Evolutionary conservation across 2,113 vertebrate species (phyloP).

Genomic region (Deroptyus accipitrinus): DNA sequence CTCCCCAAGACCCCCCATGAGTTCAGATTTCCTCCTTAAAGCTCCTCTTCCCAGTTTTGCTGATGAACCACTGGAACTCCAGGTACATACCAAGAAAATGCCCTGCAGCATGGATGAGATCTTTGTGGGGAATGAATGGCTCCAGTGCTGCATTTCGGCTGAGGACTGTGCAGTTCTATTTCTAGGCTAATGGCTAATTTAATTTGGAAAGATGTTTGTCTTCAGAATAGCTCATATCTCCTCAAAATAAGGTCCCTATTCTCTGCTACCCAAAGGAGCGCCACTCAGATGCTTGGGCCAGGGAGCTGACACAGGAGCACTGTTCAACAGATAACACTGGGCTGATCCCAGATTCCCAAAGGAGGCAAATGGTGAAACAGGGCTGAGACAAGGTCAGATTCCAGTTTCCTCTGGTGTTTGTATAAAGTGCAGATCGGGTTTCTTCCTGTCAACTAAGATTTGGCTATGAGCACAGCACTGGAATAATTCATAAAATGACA

Average conservation of each 20-base stretch:
- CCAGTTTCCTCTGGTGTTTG: constrained; percentile 8
- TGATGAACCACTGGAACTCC: background rate
- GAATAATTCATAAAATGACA: constrained; percentile 34
- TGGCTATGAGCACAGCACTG: background rate
- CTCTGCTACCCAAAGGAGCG: background rate
- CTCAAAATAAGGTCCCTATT: background rate
- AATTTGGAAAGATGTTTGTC: constrained; percentile 3
- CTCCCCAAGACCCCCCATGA: background rate
- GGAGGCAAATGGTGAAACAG: constrained; percentile 2
- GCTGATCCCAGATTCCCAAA: constrained; percentile 1
- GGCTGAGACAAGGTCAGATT: constrained; percentile 20
- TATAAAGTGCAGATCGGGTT: background rate
- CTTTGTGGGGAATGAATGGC: background rate
- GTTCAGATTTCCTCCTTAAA: background rate
- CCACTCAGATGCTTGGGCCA: background rate
- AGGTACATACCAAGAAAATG: background rate
- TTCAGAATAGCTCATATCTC: background rate
- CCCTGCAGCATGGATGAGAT: background rate
- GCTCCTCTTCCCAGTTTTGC: background rate
- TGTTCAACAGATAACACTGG: background rate
- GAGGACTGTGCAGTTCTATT: background rate
- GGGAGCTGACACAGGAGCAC: background rate
- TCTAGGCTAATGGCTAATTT: background rate
- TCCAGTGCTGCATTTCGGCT: background rate
- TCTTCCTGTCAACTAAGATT: background rate